Evolutionary conservation across 1,140 invertebrate genomes (phyloP), one percentile per base, ranked within the genome.

Genomic region (Eumeta japonica): DNA sequence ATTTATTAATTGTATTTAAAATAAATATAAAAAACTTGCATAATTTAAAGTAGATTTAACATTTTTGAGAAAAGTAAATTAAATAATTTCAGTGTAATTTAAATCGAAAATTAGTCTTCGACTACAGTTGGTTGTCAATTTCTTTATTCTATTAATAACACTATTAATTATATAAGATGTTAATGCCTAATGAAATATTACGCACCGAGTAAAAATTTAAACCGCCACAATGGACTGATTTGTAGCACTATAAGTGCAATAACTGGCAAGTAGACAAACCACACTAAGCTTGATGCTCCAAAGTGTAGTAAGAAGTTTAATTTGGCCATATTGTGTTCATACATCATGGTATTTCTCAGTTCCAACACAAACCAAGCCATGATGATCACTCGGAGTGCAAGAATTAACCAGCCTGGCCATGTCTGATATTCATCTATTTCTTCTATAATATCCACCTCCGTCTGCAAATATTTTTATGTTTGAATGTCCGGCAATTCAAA

Each of bases 371-470:
- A 97, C 92, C 93, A 97, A 27, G 92, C 74, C 91, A 97, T 97
- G 45, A 97, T 93, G 12, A 88, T 74, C 45, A 92, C 83, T 46
- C 94, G 79, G 39, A 94, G 84, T 12, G 88, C 83, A 1, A 97
- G 79, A 27, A 94, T 93, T 29, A 97, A 80, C 86, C 92, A 95
- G 2, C 94, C 94, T 2, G 94, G 93, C 88, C 91, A 94, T 4
- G 94, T 97, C 75, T 97, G 92, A 71, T 95, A 98, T 58, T 96
- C 92, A 65, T 97, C 93, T 36, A 94, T 92, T 57, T 97, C 93
- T 68, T 94, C 91, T 52, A 97, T 92, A 28, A 94, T 91, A 70
- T 97, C 91, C 18, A 97, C 88, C 78, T 95, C 92, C 28, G 88
- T 93, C 92, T 96, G 60, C 20, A 24, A 24, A 24, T 24, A n/a